Evolutionary conservation across 2,888 invertebrate genomes (phyloP).

Genomic region (Prostheceraeus crozeri): DNA sequence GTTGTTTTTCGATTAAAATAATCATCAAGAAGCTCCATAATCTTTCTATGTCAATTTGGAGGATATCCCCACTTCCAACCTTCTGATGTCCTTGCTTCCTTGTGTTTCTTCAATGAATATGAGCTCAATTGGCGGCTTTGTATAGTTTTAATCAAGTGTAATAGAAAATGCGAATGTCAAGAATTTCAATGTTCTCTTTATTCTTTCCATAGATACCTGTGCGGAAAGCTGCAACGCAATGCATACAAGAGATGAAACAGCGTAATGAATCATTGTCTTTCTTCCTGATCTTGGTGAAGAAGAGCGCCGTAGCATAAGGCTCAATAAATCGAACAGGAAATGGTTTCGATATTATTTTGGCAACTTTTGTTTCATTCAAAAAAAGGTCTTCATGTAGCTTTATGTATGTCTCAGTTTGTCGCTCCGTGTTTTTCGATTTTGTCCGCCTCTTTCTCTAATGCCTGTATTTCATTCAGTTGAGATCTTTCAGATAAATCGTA

Average conservation of each 20-base stretch:
- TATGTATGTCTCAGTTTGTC: slow-evolving; percentile 18
- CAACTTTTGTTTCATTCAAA: neutral
- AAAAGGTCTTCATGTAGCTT: slow-evolving; percentile 17
- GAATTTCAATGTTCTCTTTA: neutral
- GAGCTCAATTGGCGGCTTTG: neutral
- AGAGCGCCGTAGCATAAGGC: slow-evolving; percentile 15
- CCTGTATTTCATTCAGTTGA: too few relatives aligned
- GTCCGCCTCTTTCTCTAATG: too few relatives aligned
- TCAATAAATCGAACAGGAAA: neutral
- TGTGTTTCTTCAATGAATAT: neutral
- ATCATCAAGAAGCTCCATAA: slow-evolving; percentile 1
- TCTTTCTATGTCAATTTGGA: neutral
- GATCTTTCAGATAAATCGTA: too few relatives aligned
- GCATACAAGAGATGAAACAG: slow-evolving; percentile 6
- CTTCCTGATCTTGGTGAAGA: neutral
- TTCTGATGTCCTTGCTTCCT: neutral
- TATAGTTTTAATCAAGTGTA: too few relatives aligned
- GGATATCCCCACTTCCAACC: slow-evolving; percentile 17
- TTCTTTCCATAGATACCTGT: neutral
- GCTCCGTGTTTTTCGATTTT: slow-evolving; percentile 12
- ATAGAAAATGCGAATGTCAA: too few relatives aligned
- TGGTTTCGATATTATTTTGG: slow-evolving; percentile 16
- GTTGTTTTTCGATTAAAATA: slow-evolving; percentile 1
- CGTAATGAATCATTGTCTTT: neutral
- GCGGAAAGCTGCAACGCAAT: slow-evolving; percentile 16